A percentile compares a stretch with the other conserved stretches of the same genome.
These are phyloP conservation scores for Melitaea athalia DNA, from an alignment of 2,888 invertebrate species.

Conservation along the genomic window DNA sequence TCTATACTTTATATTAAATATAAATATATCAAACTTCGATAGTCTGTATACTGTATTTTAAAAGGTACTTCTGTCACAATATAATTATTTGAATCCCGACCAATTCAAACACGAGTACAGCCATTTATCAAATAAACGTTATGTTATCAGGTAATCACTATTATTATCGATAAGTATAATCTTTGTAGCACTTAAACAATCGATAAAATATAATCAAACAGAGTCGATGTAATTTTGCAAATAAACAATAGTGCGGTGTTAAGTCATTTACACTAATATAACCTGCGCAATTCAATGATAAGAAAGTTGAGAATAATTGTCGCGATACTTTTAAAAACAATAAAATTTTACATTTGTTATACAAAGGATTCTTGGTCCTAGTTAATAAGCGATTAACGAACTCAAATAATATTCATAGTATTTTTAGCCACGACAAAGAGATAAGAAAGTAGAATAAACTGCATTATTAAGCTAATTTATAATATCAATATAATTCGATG, in stretches of 20 bases:
- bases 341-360: not conserved
- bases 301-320: conserved; percentile 3
- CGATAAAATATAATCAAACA: conserved; percentile 15
- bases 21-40: too few relatives aligned
- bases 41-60: too few relatives aligned
- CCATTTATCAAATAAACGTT: not conserved
- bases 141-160: conserved; percentile 17
- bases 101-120: too few relatives aligned
- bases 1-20: too few relatives aligned
- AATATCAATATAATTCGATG: too few relatives aligned
- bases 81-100: not conserved
- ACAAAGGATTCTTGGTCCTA: not conserved
- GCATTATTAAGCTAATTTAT: too few relatives aligned
- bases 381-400: not conserved
- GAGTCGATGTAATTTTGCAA: conserved; percentile 1
- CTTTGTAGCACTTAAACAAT: conserved; percentile 15
- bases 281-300: conserved; percentile 8
- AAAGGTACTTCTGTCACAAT: too few relatives aligned
- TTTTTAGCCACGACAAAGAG: too few relatives aligned
- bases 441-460: too few relatives aligned
- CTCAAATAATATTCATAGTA: not conserved
- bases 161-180: conserved; percentile 2
- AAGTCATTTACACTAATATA: conserved; percentile 6
- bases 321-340: not conserved
- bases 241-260: conserved; percentile 6